A percentile compares a stretch with the other conserved stretches of the same genome.
phyloP scores from a whole-genome alignment of 2,797 vertebrate species.

The Nyctibius grandis region DNA sequence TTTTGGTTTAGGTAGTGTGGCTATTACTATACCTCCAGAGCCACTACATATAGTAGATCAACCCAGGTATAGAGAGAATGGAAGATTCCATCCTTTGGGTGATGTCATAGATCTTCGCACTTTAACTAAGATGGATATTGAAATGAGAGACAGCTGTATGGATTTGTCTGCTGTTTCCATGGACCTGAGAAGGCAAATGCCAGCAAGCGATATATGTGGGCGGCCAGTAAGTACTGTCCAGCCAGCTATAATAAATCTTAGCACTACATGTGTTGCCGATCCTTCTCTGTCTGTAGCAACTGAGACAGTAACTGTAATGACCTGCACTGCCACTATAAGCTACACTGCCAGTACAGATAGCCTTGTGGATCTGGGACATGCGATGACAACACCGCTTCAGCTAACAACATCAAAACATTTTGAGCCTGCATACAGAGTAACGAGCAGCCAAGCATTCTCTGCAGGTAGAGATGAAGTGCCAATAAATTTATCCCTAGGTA shows the following conservation, averaged over 20 bases:
- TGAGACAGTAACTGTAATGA: constrained; percentile 82
- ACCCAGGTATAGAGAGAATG: constrained; percentile 81
- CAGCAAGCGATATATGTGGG: constrained; percentile 74
- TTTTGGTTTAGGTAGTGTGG: constrained; percentile 68
- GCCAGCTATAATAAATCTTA: constrained; percentile 93
- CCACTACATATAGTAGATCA: constrained; percentile 70
- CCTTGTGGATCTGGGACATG: constrained; percentile 82
- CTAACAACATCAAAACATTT: constrained; percentile 86
- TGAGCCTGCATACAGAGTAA: constrained; percentile 80
- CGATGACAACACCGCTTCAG: constrained; percentile 81
- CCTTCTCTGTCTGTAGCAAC: constrained; percentile 80
- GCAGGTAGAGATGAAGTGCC: constrained; percentile 81
- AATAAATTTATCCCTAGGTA: constrained; percentile 89
- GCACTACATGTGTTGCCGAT: constrained; percentile 77
- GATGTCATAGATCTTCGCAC: constrained; percentile 94
- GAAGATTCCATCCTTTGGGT: constrained; percentile 78
- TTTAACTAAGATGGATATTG: constrained; percentile 80
- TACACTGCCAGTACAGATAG: constrained; percentile 80
- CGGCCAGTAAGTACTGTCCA: constrained; percentile 89
- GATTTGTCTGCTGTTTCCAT: constrained; percentile 83
- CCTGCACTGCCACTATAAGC: constrained; percentile 83
- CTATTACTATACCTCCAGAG: constrained; percentile 76
- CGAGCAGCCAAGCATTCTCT: constrained; percentile 73
- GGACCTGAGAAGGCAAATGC: constrained; percentile 80
- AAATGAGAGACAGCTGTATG: constrained; percentile 85